Base-by-base conservation (phyloP, 2,888 invertebrate genomes). In the Andrena bicolor region DNA sequence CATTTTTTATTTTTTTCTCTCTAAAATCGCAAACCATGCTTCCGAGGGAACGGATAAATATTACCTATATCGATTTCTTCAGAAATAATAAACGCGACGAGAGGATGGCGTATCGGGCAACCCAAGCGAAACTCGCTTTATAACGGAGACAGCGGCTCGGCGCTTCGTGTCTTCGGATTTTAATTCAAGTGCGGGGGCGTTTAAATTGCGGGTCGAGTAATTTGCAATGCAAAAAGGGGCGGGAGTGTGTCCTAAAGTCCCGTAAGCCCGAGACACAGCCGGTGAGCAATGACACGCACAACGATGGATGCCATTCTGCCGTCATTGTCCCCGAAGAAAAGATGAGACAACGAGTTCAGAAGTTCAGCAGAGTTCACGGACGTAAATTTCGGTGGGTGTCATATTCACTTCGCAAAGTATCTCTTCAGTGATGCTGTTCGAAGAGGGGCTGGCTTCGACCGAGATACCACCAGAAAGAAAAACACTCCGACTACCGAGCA, bases 341-440 rank as follows among this genome's bases (percentile, higher is more conserved):
- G 80, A 80, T 80, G 88, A 87, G 82, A 88, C 89, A 86, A 80
- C 83, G 88, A 88, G 91, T 91, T 91, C 91, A 89, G 87, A 82
- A 90, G 91, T 91, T 91, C 91, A 90, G 49, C 76, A 65, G 90
- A 91, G 91, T 91, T 91, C 91, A 91, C 85, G 86, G 82, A 86
- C 88, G 87, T 88, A 90, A 90, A 90, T 90, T 89, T 85, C 41
- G 82, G 86, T 82, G 86, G 83, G 86, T 84, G 85, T 87, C 79
- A 81, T 76, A 74, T 64, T 60, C 76, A 53, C 75, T 76, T 71
- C 77, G 64, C 49, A 49, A 49, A 73, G 76, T 68, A 75, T 72
- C 66, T 66, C 69, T 61, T 78, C 68, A 53, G 61, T 56, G 35
- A 65, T n/a, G 10, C 49, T 16, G 82, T 63, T 48, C 60, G 53